Conservation (phyloP, 2,113 vertebrate genomes). For the Plectropomus leopardus region DNA sequence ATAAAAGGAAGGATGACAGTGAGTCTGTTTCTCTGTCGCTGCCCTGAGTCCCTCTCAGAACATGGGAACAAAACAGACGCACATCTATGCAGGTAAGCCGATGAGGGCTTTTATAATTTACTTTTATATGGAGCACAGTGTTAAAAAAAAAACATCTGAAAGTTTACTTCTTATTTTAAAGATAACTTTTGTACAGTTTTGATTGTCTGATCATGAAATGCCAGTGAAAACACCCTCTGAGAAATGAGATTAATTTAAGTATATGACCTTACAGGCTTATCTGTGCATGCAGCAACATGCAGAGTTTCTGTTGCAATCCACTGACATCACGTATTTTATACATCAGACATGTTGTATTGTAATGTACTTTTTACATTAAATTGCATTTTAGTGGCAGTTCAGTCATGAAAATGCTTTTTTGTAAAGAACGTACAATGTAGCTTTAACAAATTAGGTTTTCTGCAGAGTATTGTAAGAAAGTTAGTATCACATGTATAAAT, state of each 20-base stretch:
- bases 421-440: background rate
- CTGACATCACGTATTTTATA: background rate
- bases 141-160: background rate
- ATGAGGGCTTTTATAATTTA: background rate
- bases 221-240: background rate
- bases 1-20: conserved; percentile 60
- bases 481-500: background rate
- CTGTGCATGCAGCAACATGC: background rate
- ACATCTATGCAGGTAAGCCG: conserved; percentile 65
- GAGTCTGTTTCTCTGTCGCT: conserved; percentile 9
- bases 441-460: background rate
- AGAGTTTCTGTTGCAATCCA: background rate
- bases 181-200: background rate
- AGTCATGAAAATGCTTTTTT: background rate
- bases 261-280: background rate
- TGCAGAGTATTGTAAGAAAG: too few relatives aligned
- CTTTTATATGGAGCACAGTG: background rate
- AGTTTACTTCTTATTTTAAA: background rate
- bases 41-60: conserved; percentile 39
- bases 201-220: too few relatives aligned
- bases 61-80: conserved; percentile 66
- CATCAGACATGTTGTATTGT: background rate
- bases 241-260: background rate
- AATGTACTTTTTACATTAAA: background rate
- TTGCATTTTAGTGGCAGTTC: background rate